Base-by-base conservation (phyloP, 1,140 invertebrate genomes). In the Xylocopa sonorina region DNA sequence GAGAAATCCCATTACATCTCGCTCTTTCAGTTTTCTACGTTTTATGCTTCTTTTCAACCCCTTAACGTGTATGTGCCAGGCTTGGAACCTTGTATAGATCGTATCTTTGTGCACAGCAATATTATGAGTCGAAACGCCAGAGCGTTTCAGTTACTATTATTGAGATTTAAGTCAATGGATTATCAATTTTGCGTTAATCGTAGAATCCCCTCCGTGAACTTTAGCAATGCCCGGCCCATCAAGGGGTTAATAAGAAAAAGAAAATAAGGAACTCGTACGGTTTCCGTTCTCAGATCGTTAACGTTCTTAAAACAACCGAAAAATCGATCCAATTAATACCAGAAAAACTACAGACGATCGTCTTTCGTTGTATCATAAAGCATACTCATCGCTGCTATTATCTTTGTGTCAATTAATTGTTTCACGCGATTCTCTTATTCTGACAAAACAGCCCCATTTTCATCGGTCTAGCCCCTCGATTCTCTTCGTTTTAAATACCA, bases 291-390 rank as follows among this genome's bases (percentile, higher is more conserved):
- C 27, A 48, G 16, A n/a, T 67, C 4, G 5, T 50, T 24, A 43
- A 27, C 3, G 7, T 43, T 43, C n/a, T n/a, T 27, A 21, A 43
- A 18, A 9, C n/a, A 27, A 64, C 18, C 18, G 0, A 41, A 62
- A 18, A 62, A 62, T 38, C n/a, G 5, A 62, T 7, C n/a, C 10
- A 62, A 62, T 38, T 16, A 0, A 10, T 24, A n/a, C 1, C 6
- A 60, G 16, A 34, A 60, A 60, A 48, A 10, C 27, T 21, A 21
- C 18, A 21, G 18, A n/a, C 21, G 18, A n/a, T 71, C 51, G 18
- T 27, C 27, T 43, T 71, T 71, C 68, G 68, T 57, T 57, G 67
- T 78, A 76, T 76, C 27, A 29, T 48, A 24, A 71, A 71, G 24
- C 55, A 60, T 50, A 68, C n/a, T 60, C 55, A 16, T 50, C 32